Percentiles rank a stretch among this genome's conserved stretches.
These are phyloP conservation scores for Embiotoca jacksoni DNA, from an alignment of 2,113 vertebrate genomes.

Conservation along the genomic window DNA sequence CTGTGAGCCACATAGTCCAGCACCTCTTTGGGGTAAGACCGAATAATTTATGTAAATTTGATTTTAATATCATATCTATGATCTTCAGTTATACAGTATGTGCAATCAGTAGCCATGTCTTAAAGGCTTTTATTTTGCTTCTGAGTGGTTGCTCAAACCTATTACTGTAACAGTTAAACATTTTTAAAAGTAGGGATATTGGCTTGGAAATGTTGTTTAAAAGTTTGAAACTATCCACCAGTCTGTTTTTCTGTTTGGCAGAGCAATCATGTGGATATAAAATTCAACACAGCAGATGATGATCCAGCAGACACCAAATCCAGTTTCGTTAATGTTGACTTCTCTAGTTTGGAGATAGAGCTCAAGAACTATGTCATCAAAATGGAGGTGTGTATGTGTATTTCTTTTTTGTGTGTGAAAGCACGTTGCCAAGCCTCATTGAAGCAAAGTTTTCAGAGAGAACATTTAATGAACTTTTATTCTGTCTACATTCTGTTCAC, in stretches of 20 bases:
- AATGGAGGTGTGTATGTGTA: slow-evolving; percentile 71
- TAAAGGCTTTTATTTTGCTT: not conserved
- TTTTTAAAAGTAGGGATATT: not conserved
- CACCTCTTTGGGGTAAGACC: slow-evolving; percentile 92
- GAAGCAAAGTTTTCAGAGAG: not conserved
- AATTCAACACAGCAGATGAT: slow-evolving; percentile 31
- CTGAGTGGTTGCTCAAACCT: not conserved
- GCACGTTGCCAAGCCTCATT: not conserved
- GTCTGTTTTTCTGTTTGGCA: slow-evolving; percentile 39
- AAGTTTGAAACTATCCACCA: not conserved
- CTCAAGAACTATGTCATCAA: slow-evolving; percentile 71
- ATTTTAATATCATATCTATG: not conserved
- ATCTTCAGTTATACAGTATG: not conserved
- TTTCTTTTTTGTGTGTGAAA: not conserved
- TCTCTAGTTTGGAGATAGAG: slow-evolving; percentile 71
- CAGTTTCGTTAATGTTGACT: slow-evolving; percentile 35
- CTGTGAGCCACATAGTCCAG: slow-evolving; percentile 87
- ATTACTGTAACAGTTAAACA: not conserved
- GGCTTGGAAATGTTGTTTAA: not conserved
- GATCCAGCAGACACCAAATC: slow-evolving; percentile 12
- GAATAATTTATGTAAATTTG: slow-evolving; percentile 4
- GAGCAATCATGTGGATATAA: slow-evolving; percentile 58
- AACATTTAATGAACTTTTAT: not conserved
- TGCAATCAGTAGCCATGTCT: not conserved
- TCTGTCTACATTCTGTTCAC: slow-evolving; percentile 3